Conservation (phyloP, 2,113 vertebrate genomes). For the Myotis yumanensis region DNA sequence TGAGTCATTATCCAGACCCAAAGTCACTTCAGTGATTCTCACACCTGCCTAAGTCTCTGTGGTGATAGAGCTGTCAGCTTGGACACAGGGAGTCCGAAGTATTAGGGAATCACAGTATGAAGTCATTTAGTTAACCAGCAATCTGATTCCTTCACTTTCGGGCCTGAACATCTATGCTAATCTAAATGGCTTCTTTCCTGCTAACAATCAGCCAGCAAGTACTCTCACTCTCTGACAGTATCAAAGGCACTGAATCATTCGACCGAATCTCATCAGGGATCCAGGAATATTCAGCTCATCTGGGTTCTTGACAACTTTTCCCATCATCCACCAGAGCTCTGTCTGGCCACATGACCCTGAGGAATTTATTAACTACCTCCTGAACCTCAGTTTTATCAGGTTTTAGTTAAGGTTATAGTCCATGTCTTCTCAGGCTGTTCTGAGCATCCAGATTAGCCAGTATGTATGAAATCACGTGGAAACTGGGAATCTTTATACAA, state of each 20-base stretch:
- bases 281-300: not conserved
- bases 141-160: not conserved
- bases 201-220: constrained; percentile 43
- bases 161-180: not conserved
- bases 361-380: not conserved
- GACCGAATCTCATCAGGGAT: not conserved
- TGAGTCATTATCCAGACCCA: constrained; percentile 24
- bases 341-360: not conserved
- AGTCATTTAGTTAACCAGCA: not conserved
- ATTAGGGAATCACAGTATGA: not conserved
- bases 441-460: not conserved
- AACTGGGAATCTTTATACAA: not conserved
- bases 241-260: constrained; percentile 54
- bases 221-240: not conserved
- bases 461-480: not conserved
- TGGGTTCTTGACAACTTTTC: not conserved
- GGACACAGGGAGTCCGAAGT: not conserved
- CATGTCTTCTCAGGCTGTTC: not conserved
- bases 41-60: not conserved
- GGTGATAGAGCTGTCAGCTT: not conserved
- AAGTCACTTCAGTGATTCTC: not conserved
- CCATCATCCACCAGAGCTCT: not conserved
- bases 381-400: not conserved
- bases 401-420: not conserved
- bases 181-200: constrained; percentile 9